Evolutionary conservation across 2,888 invertebrate species (phyloP).

Genomic region (Sminthurinus aureus): DNA sequence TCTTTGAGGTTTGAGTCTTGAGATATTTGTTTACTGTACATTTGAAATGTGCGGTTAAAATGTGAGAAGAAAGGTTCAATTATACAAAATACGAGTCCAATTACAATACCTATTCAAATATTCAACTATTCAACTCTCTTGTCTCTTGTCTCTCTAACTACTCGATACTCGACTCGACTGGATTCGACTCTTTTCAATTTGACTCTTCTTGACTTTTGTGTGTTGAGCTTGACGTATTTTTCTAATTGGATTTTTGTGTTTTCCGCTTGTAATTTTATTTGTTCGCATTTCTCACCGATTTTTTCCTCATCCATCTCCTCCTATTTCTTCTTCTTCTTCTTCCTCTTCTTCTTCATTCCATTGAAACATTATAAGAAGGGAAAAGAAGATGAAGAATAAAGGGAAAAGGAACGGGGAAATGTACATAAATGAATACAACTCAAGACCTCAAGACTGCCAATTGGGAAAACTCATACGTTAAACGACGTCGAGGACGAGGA

Average conservation of each 20-base stretch:
- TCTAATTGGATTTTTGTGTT: not conserved
- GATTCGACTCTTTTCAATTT: too few species aligned
- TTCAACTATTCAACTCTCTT: not conserved
- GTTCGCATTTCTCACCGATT: constrained; percentile 3
- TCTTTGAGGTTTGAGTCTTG: too few species aligned
- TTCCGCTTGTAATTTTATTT: constrained; percentile 8
- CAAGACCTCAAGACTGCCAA: not conserved
- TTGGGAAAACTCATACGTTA: not conserved
- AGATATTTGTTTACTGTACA: too few species aligned
- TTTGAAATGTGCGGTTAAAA: too few species aligned
- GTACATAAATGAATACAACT: not conserved
- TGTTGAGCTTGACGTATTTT: constrained; percentile 1
- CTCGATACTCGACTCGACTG: too few species aligned
- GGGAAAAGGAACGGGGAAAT: too few species aligned
- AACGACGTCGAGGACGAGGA: not conserved
- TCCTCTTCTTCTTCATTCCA: not conserved
- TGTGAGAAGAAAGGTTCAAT: not conserved
- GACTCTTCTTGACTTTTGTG: not conserved
- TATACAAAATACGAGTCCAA: not conserved
- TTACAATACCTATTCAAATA: not conserved
- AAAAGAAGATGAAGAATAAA: too few species aligned
- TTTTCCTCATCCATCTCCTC: not conserved
- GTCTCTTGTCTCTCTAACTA: not conserved
- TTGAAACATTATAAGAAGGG: too few species aligned
- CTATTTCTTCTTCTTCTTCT: not conserved